phyloP scores from a whole-genome alignment of 1,140 invertebrate species.

The Brachionus asplanchnoidis region DNA sequence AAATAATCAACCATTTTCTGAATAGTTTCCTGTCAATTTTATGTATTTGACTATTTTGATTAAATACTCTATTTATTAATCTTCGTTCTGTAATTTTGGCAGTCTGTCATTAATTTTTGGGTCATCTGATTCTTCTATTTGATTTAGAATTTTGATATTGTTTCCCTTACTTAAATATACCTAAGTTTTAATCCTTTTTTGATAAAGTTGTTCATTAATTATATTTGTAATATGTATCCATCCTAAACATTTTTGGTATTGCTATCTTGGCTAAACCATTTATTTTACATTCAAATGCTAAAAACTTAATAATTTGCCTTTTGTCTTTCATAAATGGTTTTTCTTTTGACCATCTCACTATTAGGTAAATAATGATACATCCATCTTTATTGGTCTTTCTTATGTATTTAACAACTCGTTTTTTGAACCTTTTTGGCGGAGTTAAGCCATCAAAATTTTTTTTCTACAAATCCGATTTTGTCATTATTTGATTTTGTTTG shows the following conservation, averaged over 20 bases:
- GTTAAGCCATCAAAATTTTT: too few species aligned
- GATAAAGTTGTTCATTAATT: background rate
- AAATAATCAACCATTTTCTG: background rate
- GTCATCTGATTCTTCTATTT: background rate
- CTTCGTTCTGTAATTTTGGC: background rate
- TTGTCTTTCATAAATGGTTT: background rate
- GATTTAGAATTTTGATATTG: background rate
- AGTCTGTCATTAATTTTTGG: background rate
- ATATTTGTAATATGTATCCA: background rate
- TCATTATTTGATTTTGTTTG: too few species aligned
- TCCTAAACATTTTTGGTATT: background rate
- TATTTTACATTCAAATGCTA: background rate
- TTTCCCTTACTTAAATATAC: background rate
- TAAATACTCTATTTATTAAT: background rate
- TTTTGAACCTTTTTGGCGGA: too few species aligned
- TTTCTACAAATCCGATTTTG: too few species aligned
- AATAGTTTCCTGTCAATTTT: background rate
- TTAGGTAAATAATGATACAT: background rate
- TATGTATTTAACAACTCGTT: background rate
- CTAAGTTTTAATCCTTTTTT: background rate
- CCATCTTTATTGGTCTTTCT: background rate
- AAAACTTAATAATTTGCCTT: background rate
- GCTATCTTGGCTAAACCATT: background rate
- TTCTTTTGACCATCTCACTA: background rate
- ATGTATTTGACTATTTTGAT: background rate